A percentile compares a stretch with the other conserved stretches of the same genome.
Conservation (phyloP, 1,140 invertebrate species). For the Cepaea nemoralis region DNA sequence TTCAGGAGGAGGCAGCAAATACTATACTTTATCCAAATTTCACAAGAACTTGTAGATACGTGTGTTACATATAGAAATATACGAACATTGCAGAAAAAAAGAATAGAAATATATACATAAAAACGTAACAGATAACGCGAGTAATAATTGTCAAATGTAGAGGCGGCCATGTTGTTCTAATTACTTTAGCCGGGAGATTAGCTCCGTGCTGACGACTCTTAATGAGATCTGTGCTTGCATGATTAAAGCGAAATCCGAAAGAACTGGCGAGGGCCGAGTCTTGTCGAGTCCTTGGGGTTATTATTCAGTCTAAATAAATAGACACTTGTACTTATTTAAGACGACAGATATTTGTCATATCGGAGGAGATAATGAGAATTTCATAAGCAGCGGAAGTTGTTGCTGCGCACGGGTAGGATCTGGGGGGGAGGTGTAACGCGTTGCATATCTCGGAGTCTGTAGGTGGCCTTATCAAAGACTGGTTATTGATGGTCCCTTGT, state of each 20-base stretch:
- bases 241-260: slow-evolving; percentile 8
- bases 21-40: too few species aligned
- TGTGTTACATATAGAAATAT: too few species aligned
- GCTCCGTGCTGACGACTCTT: slow-evolving; percentile 1
- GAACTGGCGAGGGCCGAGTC: neutral
- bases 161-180: slow-evolving; percentile 1
- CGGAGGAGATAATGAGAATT: slow-evolving; percentile 4
- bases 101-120: neutral
- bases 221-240: slow-evolving; percentile 3
- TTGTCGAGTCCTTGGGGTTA: slow-evolving; percentile 4
- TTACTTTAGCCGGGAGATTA: slow-evolving; percentile 17
- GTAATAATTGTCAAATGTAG: slow-evolving; percentile 7
- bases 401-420: neutral
- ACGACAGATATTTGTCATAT: slow-evolving; percentile 6
- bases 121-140: neutral
- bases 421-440: neutral
- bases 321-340: slow-evolving; percentile 20
- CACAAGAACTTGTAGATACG: too few species aligned
- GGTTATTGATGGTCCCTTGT: neutral
- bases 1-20: too few species aligned
- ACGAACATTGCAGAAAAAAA: neutral
- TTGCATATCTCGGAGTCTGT: neutral
- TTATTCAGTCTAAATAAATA: slow-evolving; percentile 19
- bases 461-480: neutral
- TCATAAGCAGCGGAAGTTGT: neutral